Evolutionary conservation across 1,140 invertebrate species (phyloP), one percentile per base, ranked within the genome.

Genomic region (Antheraea pernyi): DNA sequence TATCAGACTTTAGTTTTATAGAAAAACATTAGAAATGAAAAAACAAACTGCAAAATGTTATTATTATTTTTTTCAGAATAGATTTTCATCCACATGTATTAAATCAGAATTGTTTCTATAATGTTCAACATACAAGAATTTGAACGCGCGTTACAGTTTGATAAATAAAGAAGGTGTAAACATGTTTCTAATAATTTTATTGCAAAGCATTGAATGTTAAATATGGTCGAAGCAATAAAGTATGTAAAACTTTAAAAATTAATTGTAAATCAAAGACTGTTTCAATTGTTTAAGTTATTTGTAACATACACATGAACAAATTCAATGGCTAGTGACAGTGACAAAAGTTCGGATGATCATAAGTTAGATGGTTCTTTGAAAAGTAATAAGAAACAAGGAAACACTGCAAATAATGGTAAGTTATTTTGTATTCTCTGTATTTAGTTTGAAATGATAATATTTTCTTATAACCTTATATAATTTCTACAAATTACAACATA

Each of bases 321-420:
- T 88, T 88, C 88, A 88, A 91, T 91, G 89, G 89, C 89, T 88
- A 91, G 88, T 91, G 89, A 91, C 88, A 90, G 80, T 85, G 88
- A 91, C 70, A 91, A 91, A 89, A 89, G 79, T 91, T 91, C 81
- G 63, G 83, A 79, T 85, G 86, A 84, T 90, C 83, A 84, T 74
- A 90, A 91, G 80, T 91, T 85, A 67, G 87, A 89, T 82, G 87
- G 83, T 78, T 88, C 86, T 58, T 73, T 88, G 68, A 91, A 85
- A 70, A 86, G 73, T 76, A 84, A 74, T 76, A 91, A 85, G 77
- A 91, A 88, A 78, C 79, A 83, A 81, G 80, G 73, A 62, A 86
- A 77, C 74, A 76, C 69, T 78, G 81, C 67, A 73, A 81, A 76
- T 73, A 79, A 73, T 70, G 86, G 88, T 91, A 85, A 86, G 83